Percentiles rank a stretch among this genome's conserved stretches.
Evolutionary conservation across 2,797 vertebrate genomes (phyloP).

Genomic region (Fringilla coelebs): DNA sequence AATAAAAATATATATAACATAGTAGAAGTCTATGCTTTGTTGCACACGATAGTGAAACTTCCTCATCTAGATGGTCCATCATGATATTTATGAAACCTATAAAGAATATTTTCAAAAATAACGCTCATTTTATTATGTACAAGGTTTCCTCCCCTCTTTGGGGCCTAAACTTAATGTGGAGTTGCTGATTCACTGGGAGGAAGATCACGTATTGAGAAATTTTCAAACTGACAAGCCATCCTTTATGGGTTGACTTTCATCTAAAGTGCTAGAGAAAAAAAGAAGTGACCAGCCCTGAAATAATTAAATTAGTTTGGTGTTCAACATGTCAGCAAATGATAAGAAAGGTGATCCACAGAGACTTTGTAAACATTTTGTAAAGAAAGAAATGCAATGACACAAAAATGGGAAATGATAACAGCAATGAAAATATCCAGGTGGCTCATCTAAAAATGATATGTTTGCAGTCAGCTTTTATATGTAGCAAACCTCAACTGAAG

Average conservation of each 20-base stretch:
- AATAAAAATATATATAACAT: not conserved
- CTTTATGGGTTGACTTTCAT: not conserved
- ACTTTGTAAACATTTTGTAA: not conserved
- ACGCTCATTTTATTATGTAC: not conserved
- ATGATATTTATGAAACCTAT: not conserved
- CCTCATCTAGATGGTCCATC: not conserved
- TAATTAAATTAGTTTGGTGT: not conserved
- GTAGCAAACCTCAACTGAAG: not conserved
- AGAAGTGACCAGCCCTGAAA: not conserved
- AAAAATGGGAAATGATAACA: not conserved
- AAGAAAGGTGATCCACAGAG: not conserved
- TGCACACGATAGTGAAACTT: not conserved
- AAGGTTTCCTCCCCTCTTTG: not conserved
- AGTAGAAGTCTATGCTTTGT: not conserved
- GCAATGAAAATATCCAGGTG: slow-evolving; percentile 44
- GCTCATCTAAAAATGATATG: slow-evolving; percentile 40
- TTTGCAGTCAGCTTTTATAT: slow-evolving; percentile 22
- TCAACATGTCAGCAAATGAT: not conserved
- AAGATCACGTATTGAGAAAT: not conserved
- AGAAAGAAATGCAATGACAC: not conserved
- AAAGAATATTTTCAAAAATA: not conserved
- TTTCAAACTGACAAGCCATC: not conserved
- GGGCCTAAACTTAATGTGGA: not conserved
- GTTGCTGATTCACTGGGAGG: not conserved
- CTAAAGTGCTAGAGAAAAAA: not conserved